Base-by-base conservation (phyloP, 2,888 invertebrate species). In the Gastrophysa polygoni region DNA sequence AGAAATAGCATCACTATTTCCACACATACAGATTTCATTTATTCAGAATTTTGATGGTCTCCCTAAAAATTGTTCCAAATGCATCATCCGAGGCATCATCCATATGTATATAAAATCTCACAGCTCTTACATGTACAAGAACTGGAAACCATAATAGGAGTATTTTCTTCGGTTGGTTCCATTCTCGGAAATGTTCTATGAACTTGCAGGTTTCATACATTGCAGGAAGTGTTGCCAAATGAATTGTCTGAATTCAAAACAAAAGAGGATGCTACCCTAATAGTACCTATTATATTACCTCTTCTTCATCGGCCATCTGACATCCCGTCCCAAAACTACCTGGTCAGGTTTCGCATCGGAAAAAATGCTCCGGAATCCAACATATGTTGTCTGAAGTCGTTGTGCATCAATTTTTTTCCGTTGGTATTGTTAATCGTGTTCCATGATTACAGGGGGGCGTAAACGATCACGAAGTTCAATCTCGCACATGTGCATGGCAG, bases 401-500 rank as follows among this genome's bases (percentile, higher is more conserved):
- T 24, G 24, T 24, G 24, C 24, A 24, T 24, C 7, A 24, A 24
- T 2, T 38, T 14, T n/a, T 38, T 38, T 38, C 14, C 38, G 38
- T 38, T 38, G 38, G 38, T 38, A 38, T 38, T 11, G 38, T 38
- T 38, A 38, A 38, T 38, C 38, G 38, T 38, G 38, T 2, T 38
- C 10, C 43, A 28, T 38, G 43, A 52, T 52, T 54, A 17, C 43
- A 24, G 10, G 43, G 17, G 43, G 51, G 54, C 24, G 24, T 43
- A 14, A 11, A 38, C 2, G 18, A 18, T 14, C 60, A 60, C 60
- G 60, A 43, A 20, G 48, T 59, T 47, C 38, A 59, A 54, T 60
- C 55, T 60, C 48, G 43, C 60, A 60, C 55, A 60, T 60, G 60
- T 60, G 60, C 60, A 49, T 43, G 49, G 38, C 38, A 38, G 38